These are phyloP conservation scores for Ptychochromis oligacanthus DNA, from an alignment of 2,113 vertebrate genomes.

Conservation along the genomic window DNA sequence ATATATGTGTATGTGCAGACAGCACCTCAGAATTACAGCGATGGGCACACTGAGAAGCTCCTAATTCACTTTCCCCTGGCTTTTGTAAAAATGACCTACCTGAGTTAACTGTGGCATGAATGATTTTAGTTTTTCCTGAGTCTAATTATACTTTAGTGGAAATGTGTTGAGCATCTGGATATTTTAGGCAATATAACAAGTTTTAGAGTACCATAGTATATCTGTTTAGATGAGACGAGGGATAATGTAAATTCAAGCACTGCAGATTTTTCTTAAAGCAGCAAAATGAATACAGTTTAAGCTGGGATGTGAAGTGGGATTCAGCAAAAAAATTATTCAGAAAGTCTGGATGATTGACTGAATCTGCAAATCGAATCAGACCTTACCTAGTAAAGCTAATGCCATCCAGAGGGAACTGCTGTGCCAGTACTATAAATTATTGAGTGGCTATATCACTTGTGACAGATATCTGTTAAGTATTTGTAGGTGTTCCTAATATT, in stretches of 20 bases:
- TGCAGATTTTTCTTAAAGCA: neutral
- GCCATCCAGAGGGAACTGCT: slow-evolving; percentile 6
- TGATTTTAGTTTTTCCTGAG: neutral
- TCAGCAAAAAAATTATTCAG: neutral
- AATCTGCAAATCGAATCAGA: slow-evolving; percentile 38
- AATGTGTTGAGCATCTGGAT: neutral
- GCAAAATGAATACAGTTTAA: neutral
- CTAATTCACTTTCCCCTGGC: neutral
- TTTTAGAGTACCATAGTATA: neutral
- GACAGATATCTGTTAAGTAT: slow-evolving; percentile 21
- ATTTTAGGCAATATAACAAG: neutral
- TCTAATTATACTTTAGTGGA: neutral
- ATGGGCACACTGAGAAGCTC: neutral
- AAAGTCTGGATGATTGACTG: slow-evolving; percentile 17
- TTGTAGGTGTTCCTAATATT: slow-evolving; percentile 23
- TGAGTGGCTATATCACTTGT: slow-evolving; percentile 10
- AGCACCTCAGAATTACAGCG: neutral
- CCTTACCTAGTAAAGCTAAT: slow-evolving; percentile 16
- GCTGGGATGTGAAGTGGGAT: neutral
- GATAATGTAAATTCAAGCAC: neutral
- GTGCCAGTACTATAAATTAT: slow-evolving; percentile 8
- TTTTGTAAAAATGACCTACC: neutral
- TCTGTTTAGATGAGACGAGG: neutral
- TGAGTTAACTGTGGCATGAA: neutral
- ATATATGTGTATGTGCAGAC: neutral